Conservation (phyloP, 2,888 invertebrate species). For the Xylota segnis region DNA sequence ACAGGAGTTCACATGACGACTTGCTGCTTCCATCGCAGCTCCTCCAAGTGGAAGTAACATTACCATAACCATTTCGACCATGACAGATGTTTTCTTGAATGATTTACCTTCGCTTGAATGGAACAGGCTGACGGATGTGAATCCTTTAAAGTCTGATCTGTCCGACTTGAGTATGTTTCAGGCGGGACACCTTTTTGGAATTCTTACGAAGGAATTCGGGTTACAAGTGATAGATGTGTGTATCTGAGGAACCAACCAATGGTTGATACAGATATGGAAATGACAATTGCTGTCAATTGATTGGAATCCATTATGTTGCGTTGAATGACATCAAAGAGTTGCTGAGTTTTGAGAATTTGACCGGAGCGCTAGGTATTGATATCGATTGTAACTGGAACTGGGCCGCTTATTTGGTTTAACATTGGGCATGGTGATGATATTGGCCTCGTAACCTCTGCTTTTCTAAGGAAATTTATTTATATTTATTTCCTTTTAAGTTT, state of each 20-base stretch:
- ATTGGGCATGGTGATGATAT: too few species aligned
- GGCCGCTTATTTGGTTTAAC: not conserved
- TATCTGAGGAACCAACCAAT: not conserved
- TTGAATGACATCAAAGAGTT: conserved; percentile 16
- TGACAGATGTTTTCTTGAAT: conserved; percentile 30
- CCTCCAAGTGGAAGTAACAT: conserved; percentile 14
- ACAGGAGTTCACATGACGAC: not conserved
- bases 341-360: not conserved
- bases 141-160: not conserved
- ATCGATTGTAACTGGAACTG: not conserved
- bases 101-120: conserved; percentile 11
- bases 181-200: not conserved
- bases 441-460: not conserved
- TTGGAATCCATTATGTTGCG: conserved; percentile 6
- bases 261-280: conserved; percentile 1
- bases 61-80: not conserved
- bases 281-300: conserved; percentile 17
- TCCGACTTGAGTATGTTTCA: not conserved
- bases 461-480: not conserved
- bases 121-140: not conserved
- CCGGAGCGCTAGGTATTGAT: not conserved
- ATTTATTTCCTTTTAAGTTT: not conserved
- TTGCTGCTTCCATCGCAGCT: not conserved
- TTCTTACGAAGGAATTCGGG: not conserved
- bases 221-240: not conserved